Conservation (phyloP, 2,113 vertebrate genomes). For the Bostrychus sinensis region DNA sequence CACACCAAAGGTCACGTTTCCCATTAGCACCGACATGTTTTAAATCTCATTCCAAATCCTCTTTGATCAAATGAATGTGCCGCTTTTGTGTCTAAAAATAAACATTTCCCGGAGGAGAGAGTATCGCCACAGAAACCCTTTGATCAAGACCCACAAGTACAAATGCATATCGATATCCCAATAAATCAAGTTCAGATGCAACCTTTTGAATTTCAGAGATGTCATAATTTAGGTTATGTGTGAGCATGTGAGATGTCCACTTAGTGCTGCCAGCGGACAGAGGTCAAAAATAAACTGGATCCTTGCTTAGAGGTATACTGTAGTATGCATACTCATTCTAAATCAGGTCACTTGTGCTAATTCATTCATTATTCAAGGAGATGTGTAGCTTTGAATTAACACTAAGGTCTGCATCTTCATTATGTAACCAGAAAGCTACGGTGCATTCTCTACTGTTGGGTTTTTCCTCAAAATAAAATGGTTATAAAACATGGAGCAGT, state of each 20-base stretch:
- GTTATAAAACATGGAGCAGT: slow-evolving; percentile 15
- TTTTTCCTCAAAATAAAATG: slow-evolving; percentile 24
- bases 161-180: slow-evolving; percentile 46
- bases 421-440: slow-evolving; percentile 47
- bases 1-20: slow-evolving; percentile 40
- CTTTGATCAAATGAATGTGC: slow-evolving; percentile 56
- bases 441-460: neutral
- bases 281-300: slow-evolving; percentile 19
- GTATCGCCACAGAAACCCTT: slow-evolving; percentile 42
- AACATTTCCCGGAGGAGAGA: slow-evolving; percentile 32
- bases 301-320: slow-evolving; percentile 2
- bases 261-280: slow-evolving; percentile 6
- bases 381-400: slow-evolving; percentile 65
- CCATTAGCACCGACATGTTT: slow-evolving; percentile 22
- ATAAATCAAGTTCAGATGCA: slow-evolving; percentile 41
- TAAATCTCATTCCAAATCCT: slow-evolving; percentile 6
- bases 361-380: slow-evolving; percentile 63
- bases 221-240: slow-evolving; percentile 16
- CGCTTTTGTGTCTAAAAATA: slow-evolving; percentile 39
- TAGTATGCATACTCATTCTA: slow-evolving; percentile 20
- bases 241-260: neutral
- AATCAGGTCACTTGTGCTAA: slow-evolving; percentile 50
- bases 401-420: slow-evolving; percentile 58
- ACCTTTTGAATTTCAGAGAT: slow-evolving; percentile 50
- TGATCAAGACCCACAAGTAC: slow-evolving; percentile 52